A percentile compares a stretch with the other conserved stretches of the same genome.
Evolutionary conservation across 2,888 invertebrate genomes (phyloP).

Genomic region (Eupsilia transversa): DNA sequence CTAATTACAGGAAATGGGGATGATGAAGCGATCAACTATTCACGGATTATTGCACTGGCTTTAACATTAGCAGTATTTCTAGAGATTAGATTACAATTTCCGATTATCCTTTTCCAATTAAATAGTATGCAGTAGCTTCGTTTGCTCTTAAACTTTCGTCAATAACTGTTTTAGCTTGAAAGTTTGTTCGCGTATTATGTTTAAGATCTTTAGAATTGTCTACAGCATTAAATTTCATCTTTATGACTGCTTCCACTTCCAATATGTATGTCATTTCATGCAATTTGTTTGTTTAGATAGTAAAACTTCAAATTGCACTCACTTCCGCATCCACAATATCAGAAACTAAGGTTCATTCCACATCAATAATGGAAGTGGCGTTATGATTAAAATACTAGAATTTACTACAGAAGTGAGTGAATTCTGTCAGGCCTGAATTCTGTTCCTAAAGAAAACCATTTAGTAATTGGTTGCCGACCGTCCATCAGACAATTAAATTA

Average conservation of each 20-base stretch:
- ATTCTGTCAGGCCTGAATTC: constrained; percentile 20
- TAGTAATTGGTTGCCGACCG: constrained; percentile 51
- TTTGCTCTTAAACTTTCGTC: not conserved
- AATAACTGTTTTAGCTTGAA: not conserved
- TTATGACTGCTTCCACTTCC: not conserved
- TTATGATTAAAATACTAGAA: not conserved
- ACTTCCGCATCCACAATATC: not conserved
- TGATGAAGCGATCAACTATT: constrained; percentile 28
- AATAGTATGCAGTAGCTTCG: not conserved
- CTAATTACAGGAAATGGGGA: constrained; percentile 40
- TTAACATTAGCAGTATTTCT: constrained; percentile 6
- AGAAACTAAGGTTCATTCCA: not conserved
- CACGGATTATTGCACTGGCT: not conserved
- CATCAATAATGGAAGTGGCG: constrained; percentile 18
- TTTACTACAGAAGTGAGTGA: not conserved
- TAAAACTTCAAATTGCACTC: not conserved
- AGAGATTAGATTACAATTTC: constrained; percentile 1
- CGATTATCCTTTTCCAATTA: constrained; percentile 12
- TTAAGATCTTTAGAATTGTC: not conserved
- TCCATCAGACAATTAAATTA: constrained; percentile 46
- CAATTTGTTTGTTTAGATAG: not conserved
- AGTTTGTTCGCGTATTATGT: not conserved
- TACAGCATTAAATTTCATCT: not conserved
- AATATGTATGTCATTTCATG: not conserved
- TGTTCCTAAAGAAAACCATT: constrained; percentile 46